These are phyloP conservation scores for Gortyna flavago DNA, from an alignment of 2,888 invertebrate genomes.

Conservation along the genomic window DNA sequence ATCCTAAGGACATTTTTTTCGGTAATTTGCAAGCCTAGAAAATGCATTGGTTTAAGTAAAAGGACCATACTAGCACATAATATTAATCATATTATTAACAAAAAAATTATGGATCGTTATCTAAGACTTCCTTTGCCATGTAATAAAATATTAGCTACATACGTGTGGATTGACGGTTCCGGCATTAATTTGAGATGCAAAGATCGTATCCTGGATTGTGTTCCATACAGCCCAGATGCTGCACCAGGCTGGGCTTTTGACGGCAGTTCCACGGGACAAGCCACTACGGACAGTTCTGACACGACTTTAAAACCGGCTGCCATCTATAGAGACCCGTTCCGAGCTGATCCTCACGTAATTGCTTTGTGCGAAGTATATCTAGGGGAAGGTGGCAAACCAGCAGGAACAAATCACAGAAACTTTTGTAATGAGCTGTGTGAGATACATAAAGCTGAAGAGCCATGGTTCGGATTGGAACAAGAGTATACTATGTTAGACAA, in stretches of 20 bases:
- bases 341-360: constrained; percentile 95
- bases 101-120: constrained; percentile 88
- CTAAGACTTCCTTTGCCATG: constrained; percentile 90
- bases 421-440: constrained; percentile 93
- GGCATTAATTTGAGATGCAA: constrained; percentile 93
- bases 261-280: constrained; percentile 97
- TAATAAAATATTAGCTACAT: constrained; percentile 91
- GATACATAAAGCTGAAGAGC: constrained; percentile 91
- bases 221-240: constrained; percentile 88
- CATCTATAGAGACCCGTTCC: constrained; percentile 97
- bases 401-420: constrained; percentile 92
- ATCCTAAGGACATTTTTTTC: constrained; percentile 33
- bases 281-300: constrained; percentile 95
- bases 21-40: background rate
- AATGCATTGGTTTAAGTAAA: constrained; percentile 48
- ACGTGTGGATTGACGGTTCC: constrained; percentile 95
- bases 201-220: constrained; percentile 91
- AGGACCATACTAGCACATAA: constrained; percentile 80
- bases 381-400: constrained; percentile 93
- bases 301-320: constrained; percentile 96
- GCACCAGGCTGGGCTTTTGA: constrained; percentile 97
- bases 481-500: constrained; percentile 97
- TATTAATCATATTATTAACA: constrained; percentile 86
- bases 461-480: constrained; percentile 98
- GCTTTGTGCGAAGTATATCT: constrained; percentile 95